These are phyloP conservation scores for Saccopteryx leptura DNA, from an alignment of 2,113 vertebrate species.

Conservation along the genomic window DNA sequence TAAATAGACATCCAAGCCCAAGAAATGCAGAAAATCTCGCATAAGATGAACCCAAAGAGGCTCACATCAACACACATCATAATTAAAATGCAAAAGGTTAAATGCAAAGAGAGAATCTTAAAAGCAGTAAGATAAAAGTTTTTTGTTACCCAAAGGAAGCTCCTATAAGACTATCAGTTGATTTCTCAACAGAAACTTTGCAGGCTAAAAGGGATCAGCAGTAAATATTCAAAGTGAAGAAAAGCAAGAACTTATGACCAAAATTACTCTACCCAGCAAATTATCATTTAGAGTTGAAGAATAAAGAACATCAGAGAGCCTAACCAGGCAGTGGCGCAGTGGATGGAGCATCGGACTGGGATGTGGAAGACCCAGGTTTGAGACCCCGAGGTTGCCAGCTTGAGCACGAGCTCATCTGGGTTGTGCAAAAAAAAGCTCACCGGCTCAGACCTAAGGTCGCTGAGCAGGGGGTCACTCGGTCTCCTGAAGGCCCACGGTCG, in stretches of 20 bases:
- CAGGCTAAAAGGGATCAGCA: not conserved
- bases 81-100: not conserved
- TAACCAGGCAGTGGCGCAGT: no score
- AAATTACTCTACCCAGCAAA: not conserved
- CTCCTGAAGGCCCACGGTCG: no score
- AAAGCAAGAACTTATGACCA: not conserved
- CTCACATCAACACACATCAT: not conserved
- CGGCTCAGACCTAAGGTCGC: no score
- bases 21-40: not conserved
- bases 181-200: not conserved
- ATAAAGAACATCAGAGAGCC: not conserved
- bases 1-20: not conserved
- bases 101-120: not conserved
- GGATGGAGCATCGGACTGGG: no score
- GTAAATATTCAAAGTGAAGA: not conserved
- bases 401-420: no score
- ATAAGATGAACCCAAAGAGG: not conserved
- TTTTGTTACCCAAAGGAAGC: not conserved
- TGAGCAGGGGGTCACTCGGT: no score
- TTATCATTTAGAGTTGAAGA: not conserved
- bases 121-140: not conserved
- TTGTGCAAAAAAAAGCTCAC: no score
- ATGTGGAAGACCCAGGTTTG: no score
- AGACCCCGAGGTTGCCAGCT: no score
- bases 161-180: not conserved